phyloP scores from a whole-genome alignment of 2,797 vertebrate genomes.

The Denticeps clupeoides region DNA sequence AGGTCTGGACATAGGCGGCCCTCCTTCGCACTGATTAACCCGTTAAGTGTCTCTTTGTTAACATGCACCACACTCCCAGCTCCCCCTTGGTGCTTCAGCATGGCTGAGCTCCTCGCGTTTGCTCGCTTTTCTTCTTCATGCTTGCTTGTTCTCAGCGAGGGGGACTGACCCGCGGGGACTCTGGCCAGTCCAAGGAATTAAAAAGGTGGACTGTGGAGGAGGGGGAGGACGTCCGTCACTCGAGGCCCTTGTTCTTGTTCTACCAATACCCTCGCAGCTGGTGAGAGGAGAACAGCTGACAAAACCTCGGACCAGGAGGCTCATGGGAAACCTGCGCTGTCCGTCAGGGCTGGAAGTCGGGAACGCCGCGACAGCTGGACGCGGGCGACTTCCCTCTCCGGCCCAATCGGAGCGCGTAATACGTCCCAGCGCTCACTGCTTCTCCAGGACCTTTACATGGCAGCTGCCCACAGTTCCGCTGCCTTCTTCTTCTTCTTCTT shows the following conservation, averaged over 20 bases:
- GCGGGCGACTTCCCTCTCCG: slow-evolving; percentile 20
- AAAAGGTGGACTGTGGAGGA: no score
- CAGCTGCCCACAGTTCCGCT: no score
- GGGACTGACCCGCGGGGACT: no score
- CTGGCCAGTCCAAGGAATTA: no score
- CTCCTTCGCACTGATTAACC: slow-evolving; percentile 25
- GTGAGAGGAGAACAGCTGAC: slow-evolving; percentile 62
- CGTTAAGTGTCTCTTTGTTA: slow-evolving; percentile 16
- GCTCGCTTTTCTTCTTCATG: no score
- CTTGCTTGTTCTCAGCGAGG: no score
- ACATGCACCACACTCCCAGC: background rate
- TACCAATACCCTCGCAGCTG: slow-evolving; percentile 47
- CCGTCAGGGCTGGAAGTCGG: slow-evolving; percentile 39
- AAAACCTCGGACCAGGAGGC: slow-evolving; percentile 40
- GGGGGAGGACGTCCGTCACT: background rate
- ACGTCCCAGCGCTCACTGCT: slow-evolving; percentile 5
- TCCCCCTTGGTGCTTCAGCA: slow-evolving; percentile 1
- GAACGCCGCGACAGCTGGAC: slow-evolving; percentile 55
- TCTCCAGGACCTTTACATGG: no score
- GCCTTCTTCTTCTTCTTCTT: no score
- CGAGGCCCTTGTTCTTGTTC: background rate
- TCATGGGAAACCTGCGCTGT: slow-evolving; percentile 50
- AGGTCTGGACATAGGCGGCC: no score
- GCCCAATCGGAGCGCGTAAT: slow-evolving; percentile 15
- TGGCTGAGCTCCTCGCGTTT: background rate